Percentiles rank a stretch among this genome's conserved stretches.
Evolutionary conservation across 2,113 vertebrate genomes (phyloP).

Genomic region (Neotoma lepida): DNA sequence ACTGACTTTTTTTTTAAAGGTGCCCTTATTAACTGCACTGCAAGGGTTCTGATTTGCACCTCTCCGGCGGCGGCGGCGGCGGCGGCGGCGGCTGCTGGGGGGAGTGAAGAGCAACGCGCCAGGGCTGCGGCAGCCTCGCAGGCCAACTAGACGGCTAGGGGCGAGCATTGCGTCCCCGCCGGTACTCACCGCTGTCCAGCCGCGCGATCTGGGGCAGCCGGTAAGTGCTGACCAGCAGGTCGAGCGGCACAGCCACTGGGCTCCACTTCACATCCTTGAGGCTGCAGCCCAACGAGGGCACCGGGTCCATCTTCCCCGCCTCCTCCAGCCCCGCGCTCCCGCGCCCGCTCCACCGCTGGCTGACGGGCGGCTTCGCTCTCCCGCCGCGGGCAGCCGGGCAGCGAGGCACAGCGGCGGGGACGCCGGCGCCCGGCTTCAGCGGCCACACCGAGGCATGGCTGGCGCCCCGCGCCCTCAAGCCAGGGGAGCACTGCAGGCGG

Average conservation of each 20-base stretch:
- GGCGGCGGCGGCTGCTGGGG: not conserved
- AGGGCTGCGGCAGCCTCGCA: constrained; percentile 62
- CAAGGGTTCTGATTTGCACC: constrained; percentile 55
- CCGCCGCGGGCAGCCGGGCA: constrained; percentile 33
- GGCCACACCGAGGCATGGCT: constrained; percentile 73
- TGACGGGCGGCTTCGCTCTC: constrained; percentile 22
- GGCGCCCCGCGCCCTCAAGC: constrained; percentile 73
- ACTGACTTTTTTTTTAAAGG: constrained; percentile 16
- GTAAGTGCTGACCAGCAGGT: constrained; percentile 94
- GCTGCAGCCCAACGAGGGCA: constrained; percentile 85
- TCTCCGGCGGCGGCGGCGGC: not conserved
- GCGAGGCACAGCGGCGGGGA: constrained; percentile 55
- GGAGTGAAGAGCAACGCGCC: constrained; percentile 43
- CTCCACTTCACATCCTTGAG: constrained; percentile 97
- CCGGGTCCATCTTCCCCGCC: constrained; percentile 85
- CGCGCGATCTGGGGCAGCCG: constrained; percentile 94
- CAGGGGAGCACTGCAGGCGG: constrained; percentile 47
- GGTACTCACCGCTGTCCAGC: constrained; percentile 90
- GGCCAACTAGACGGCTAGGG: constrained; percentile 25
- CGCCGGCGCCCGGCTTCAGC: constrained; percentile 62
- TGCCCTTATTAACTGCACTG: constrained; percentile 54
- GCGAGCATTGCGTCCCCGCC: not conserved
- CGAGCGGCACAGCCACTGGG: constrained; percentile 91
- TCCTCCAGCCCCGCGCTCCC: constrained; percentile 58
- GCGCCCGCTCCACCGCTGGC: constrained; percentile 47